These are phyloP conservation scores for Porites lobata DNA, from an alignment of 92 coral and sea anemone species.

Conservation along the genomic window DNA sequence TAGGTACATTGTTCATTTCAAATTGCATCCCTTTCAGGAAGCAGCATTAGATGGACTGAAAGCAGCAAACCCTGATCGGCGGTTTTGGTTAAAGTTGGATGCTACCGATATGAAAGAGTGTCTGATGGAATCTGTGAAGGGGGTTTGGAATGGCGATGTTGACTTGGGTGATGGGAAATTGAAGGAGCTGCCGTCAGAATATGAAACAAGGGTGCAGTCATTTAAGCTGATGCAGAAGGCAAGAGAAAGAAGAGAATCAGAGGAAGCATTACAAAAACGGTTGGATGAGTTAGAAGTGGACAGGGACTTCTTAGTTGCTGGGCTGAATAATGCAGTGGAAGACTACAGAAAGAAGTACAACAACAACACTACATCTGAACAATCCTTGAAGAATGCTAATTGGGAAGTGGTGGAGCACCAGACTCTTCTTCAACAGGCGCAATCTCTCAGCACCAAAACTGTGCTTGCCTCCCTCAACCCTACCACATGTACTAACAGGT, in stretches of 20 bases:
- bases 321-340: conserved; percentile 30
- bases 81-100: conserved; percentile 50
- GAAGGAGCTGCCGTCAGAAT: conserved; percentile 16
- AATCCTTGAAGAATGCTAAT: too few relatives aligned
- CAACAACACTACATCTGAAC: conserved; percentile 28
- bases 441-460: too few relatives aligned
- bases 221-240: neutral
- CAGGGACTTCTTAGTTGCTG: conserved; percentile 31
- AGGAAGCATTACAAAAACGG: neutral
- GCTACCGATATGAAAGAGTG: conserved; percentile 24
- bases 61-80: conserved; percentile 2
- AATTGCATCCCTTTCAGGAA: neutral
- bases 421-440: too few relatives aligned
- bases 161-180: conserved; percentile 40
- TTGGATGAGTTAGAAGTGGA: conserved; percentile 16
- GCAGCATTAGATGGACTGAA: conserved; percentile 28
- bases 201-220: neutral
- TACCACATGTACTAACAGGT: too few relatives aligned
- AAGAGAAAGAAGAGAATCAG: neutral
- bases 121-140: conserved; percentile 28
- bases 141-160: conserved; percentile 39
- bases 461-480: too few relatives aligned
- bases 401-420: too few relatives aligned
- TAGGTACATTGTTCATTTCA: too few relatives aligned
- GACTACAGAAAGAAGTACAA: conserved; percentile 39